These are phyloP conservation scores for Drosophila borealis DNA, from an alignment of 2,888 invertebrate genomes.

Conservation along the genomic window DNA sequence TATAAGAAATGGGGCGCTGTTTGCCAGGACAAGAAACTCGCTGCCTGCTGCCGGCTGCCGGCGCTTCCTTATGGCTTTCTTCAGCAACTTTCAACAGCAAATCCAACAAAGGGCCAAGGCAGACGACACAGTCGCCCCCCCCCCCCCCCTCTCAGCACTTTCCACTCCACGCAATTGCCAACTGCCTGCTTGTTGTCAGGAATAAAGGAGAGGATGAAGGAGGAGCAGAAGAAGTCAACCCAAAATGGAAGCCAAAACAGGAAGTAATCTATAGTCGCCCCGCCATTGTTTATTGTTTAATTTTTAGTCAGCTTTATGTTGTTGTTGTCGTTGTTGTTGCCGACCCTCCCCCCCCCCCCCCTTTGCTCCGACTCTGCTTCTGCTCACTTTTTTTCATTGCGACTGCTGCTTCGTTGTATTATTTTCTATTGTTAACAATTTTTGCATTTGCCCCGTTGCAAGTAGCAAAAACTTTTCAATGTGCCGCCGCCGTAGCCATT, in stretches of 20 bases:
- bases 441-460: conserved; percentile 76
- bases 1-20: conserved; percentile 20
- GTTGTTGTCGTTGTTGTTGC: conserved; percentile 41
- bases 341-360: too few relatives aligned
- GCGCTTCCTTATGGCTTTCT: conserved; percentile 43
- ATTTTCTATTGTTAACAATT: conserved; percentile 79
- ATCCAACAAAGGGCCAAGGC: conserved; percentile 36
- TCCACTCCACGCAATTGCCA: too few relatives aligned
- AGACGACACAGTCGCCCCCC: conserved; percentile 5
- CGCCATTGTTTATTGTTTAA: conserved; percentile 81
- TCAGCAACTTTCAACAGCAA: conserved; percentile 33
- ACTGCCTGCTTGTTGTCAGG: conserved; percentile 34
- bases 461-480: conserved; percentile 77
- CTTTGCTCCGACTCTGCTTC: conserved; percentile 2
- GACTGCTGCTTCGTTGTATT: conserved; percentile 37
- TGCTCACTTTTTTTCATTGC: conserved; percentile 7
- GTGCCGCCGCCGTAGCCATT: conserved; percentile 43
- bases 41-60: conserved; percentile 22
- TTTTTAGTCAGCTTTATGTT: conserved; percentile 71
- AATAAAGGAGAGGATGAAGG: conserved; percentile 18
- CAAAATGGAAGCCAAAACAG: conserved; percentile 78
- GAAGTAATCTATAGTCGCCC: conserved; percentile 81
- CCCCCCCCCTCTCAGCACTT: background rate
- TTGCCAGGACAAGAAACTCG: conserved; percentile 24
- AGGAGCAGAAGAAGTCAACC: conserved; percentile 42